Conservation (phyloP, 2,888 invertebrate genomes). For the Lycocerus yunnanus region DNA sequence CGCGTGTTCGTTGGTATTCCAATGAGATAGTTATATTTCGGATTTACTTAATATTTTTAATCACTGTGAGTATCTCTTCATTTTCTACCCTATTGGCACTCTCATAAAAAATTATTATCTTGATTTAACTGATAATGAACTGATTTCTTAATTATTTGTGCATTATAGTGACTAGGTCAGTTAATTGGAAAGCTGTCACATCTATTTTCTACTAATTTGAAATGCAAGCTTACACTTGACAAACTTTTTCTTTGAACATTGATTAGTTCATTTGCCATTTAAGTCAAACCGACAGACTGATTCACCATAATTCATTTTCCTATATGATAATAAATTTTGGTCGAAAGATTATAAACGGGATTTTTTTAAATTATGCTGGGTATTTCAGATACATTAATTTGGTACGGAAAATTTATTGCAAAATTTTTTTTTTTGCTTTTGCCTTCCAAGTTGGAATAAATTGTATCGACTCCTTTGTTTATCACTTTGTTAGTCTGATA, state of each 20-base stretch:
- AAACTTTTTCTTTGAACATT: conserved; percentile 10
- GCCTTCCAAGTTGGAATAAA: neutral
- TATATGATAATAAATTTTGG: neutral
- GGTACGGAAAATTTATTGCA: neutral
- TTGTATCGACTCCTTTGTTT: neutral
- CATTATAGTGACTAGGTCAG: conserved; percentile 23
- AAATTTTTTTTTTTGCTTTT: neutral
- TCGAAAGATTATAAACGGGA: neutral
- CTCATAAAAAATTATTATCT: neutral
- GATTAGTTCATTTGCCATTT: neutral
- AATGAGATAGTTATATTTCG: neutral
- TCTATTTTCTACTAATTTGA: conserved; percentile 22
- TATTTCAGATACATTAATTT: neutral
- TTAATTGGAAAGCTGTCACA: conserved; percentile 25
- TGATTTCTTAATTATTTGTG: neutral
- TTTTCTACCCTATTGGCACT: neutral
- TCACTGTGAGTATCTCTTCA: neutral
- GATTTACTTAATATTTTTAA: neutral
- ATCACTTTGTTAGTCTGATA: neutral
- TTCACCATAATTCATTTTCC: neutral
- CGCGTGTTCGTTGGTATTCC: neutral
- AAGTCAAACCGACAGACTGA: neutral
- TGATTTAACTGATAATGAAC: neutral
- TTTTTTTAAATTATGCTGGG: neutral
- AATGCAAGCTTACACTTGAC: conserved; percentile 16